Evolutionary conservation across 2,888 invertebrate species (phyloP).

Genomic region (Diachrysia chrysitis): DNA sequence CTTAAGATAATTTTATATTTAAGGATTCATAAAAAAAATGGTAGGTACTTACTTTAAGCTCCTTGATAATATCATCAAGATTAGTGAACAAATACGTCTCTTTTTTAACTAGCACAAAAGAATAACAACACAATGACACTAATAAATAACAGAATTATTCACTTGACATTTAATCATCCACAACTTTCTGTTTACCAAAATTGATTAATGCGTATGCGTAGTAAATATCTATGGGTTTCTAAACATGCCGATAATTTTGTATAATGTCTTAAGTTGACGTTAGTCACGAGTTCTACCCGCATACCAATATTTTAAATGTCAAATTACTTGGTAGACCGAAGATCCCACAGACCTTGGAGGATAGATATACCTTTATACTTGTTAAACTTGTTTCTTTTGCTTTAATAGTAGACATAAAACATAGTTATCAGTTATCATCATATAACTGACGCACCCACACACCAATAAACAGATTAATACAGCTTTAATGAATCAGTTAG

Average conservation of each 20-base stretch:
- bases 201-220: conserved; percentile 12
- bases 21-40: too few relatives aligned
- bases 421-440: neutral
- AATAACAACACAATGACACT: too few relatives aligned
- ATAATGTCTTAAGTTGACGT: neutral
- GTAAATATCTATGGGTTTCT: conserved; percentile 9
- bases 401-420: conserved; percentile 19
- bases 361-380: conserved; percentile 26
- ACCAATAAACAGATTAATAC: too few relatives aligned
- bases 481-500: too few relatives aligned
- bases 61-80: too few relatives aligned
- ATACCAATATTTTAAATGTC: conserved; percentile 54
- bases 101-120: too few relatives aligned
- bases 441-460: neutral
- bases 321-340: conserved; percentile 41
- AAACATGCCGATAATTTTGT: conserved; percentile 21
- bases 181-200: neutral
- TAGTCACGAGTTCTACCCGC: conserved; percentile 25
- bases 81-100: too few relatives aligned
- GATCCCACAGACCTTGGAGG: conserved; percentile 45
- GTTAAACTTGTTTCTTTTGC: conserved; percentile 48
- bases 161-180: neutral
- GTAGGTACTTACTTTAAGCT: too few relatives aligned
- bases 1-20: too few relatives aligned
- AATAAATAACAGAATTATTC: neutral